A percentile compares a stretch with the other conserved stretches of the same genome.
Conservation (phyloP, 2,797 vertebrate species). For the Mycteria americana region DNA sequence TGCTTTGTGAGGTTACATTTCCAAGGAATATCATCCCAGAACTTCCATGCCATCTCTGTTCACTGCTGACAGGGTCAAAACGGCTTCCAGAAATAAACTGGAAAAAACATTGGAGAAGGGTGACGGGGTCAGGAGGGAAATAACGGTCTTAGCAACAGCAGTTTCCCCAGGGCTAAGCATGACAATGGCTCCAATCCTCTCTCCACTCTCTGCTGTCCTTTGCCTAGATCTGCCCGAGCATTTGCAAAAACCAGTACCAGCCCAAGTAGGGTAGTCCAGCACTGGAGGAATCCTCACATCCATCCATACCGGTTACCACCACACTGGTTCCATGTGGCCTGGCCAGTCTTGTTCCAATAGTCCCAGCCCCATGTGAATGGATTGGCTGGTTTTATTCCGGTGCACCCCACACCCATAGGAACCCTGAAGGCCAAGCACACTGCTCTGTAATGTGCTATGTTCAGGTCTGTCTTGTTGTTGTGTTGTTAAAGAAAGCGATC, state of each 20-base stretch:
- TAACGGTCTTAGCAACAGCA: neutral
- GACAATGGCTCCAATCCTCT: neutral
- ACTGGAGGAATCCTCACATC: neutral
- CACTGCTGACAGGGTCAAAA: neutral
- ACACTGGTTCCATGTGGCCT: neutral
- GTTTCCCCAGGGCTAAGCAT: neutral
- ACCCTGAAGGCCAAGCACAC: neutral
- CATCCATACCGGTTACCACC: neutral
- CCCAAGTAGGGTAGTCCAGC: neutral
- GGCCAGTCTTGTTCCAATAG: neutral
- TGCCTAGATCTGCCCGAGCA: neutral
- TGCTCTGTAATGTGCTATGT: neutral
- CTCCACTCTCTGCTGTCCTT: neutral
- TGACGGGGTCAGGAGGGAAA: neutral
- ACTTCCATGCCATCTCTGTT: neutral
- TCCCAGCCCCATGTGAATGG: neutral
- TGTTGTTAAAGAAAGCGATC: neutral
- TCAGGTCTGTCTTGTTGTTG: neutral
- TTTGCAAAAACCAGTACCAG: neutral
- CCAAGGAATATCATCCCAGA: neutral
- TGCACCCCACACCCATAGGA: neutral
- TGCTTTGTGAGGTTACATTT: neutral
- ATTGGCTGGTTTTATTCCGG: neutral
- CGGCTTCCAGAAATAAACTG: neutral
- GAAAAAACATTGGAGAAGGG: neutral